Base-by-base conservation (phyloP, 2,113 vertebrate genomes). In the Chrysochloris asiatica region DNA sequence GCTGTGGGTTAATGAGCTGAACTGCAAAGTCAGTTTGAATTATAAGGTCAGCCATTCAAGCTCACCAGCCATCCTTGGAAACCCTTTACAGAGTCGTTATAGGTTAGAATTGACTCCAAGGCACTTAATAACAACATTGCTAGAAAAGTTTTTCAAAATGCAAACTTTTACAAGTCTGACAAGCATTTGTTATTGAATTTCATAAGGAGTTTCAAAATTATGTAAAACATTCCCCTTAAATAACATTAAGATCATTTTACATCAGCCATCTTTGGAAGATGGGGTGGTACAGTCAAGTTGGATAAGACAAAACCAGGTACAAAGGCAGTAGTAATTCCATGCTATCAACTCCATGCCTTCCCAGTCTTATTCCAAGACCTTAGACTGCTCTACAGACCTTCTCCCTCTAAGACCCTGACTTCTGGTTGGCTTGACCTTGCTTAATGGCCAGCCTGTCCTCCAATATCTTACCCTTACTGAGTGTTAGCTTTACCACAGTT, bases 61-160 rank as follows among this genome's bases (percentile, higher is more conserved):
- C n/a, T n/a, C n/a, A n/a, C n/a, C n/a, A n/a, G n/a, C n/a, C n/a
- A n/a, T n/a, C n/a, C n/a, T n/a, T n/a, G n/a, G n/a, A n/a, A n/a
- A n/a, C n/a, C n/a, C n/a, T n/a, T n/a, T n/a, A n/a, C n/a, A n/a
- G n/a, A n/a, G n/a, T n/a, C n/a, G n/a, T n/a, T n/a, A n/a, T n/a
- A n/a, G n/a, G n/a, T n/a, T n/a, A n/a, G n/a, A n/a, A n/a, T n/a
- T n/a, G n/a, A n/a, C n/a, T n/a, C n/a, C n/a, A n/a, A n/a, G n/a
- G n/a, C n/a, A n/a, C n/a, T n/a, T n/a, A n/a, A n/a, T n/a, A n/a
- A n/a, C n/a, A n/a, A n/a, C n/a, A n/a, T 95, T 96, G 87, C 89
- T 84, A 73, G 90, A 89, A 83, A 97, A 96, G 50, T 54, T 95
- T 92, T 94, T 63, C 69, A 92, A 79, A 95, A 91, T 61, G 30